A percentile compares a stretch with the other conserved stretches of the same genome.
Conservation (phyloP, 2,797 vertebrate species). For the Eulemur mongoz region DNA sequence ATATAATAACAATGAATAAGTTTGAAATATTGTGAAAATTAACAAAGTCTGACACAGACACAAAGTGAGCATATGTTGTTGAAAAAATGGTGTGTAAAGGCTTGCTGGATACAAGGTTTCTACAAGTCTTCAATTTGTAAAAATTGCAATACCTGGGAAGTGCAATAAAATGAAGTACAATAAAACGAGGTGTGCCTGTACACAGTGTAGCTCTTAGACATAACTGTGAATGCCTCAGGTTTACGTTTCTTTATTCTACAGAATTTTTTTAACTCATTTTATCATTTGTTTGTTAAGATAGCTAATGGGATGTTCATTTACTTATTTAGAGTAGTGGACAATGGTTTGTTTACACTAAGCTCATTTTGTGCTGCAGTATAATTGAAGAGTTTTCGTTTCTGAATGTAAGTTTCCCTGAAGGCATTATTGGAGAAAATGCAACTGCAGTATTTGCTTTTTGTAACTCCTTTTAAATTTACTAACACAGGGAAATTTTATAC, state of each 20-base stretch:
- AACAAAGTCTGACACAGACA: neutral
- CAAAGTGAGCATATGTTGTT: neutral
- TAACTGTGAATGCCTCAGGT: neutral
- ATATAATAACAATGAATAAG: neutral
- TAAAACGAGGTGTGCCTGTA: neutral
- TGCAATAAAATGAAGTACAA: neutral
- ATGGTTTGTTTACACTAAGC: slow-evolving; percentile 51
- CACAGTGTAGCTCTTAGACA: neutral
- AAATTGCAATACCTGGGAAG: neutral
- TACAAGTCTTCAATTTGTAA: neutral
- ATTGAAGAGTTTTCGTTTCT: slow-evolving; percentile 47
- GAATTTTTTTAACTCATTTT: slow-evolving; percentile 15
- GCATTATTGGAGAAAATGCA: slow-evolving; percentile 49
- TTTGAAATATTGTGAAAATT: neutral
- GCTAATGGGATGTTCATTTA: neutral
- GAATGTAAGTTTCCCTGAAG: slow-evolving; percentile 45
- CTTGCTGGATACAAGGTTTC: neutral
- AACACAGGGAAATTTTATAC: slow-evolving; percentile 45
- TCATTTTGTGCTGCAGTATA: slow-evolving; percentile 41
- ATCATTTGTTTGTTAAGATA: slow-evolving; percentile 20
- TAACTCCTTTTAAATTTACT: slow-evolving; percentile 46
- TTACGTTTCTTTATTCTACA: neutral
- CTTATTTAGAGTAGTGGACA: slow-evolving; percentile 52
- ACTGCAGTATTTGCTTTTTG: slow-evolving; percentile 21
- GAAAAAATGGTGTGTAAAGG: neutral